These are phyloP conservation scores for Sebastes hubbsi DNA, from an alignment of 2,797 vertebrate genomes.

Conservation along the genomic window DNA sequence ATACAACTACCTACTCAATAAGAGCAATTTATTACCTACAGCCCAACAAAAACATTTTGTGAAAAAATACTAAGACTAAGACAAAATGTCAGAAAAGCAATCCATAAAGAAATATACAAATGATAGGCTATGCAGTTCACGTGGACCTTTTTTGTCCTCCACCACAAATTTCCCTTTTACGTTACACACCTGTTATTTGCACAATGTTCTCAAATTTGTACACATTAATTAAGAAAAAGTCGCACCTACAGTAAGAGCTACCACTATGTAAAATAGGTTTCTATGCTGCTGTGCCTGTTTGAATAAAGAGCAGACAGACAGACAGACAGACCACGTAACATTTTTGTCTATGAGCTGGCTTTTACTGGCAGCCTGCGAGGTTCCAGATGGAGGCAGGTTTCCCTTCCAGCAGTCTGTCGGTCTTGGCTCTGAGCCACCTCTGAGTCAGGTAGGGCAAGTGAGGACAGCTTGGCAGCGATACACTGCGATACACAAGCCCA, in stretches of 20 bases:
- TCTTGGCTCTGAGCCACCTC: constrained; percentile 55
- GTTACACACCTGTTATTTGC: not conserved
- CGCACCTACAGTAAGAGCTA: too few relatives aligned
- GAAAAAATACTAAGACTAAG: not conserved
- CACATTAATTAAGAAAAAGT: not conserved
- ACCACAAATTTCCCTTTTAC: not conserved
- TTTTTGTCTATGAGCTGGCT: constrained; percentile 24
- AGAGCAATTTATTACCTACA: too few relatives aligned
- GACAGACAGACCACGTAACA: constrained; percentile 1
- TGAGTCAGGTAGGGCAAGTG: constrained; percentile 68
- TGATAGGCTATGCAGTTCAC: too few relatives aligned
- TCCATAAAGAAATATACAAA: not conserved
- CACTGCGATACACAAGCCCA: constrained; percentile 28
- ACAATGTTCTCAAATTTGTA: not conserved
- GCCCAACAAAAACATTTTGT: too few relatives aligned
- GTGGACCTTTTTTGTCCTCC: not conserved
- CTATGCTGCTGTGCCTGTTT: not conserved
- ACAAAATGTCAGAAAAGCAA: not conserved
- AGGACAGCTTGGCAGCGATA: constrained; percentile 70
- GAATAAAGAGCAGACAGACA: not conserved
- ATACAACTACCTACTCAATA: too few relatives aligned
- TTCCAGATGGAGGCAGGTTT: constrained; percentile 64
- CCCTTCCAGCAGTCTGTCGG: constrained; percentile 64
- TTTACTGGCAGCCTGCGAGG: constrained; percentile 49
- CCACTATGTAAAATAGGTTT: not conserved